Evolutionary conservation across 2,797 vertebrate species (phyloP), one percentile per base, ranked within the genome.

Genomic region (Rhincodon typus): DNA sequence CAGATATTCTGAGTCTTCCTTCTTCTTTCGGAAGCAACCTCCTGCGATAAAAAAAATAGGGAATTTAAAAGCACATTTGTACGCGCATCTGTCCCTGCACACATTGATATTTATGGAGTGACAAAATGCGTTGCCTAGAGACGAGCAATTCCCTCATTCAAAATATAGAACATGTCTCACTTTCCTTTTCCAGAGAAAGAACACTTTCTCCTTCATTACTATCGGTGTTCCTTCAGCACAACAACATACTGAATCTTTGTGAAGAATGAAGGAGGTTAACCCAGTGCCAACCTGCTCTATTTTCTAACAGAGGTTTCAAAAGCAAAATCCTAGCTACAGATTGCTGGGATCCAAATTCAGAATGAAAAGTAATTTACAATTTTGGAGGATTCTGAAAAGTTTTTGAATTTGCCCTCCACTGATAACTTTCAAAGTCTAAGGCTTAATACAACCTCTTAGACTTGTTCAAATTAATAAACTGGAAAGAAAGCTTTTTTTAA

Each of bases 41-140:
- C 90, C 90, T 93, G 66, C 66, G 69, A 93, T 69, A 69, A 69
- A 69, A 69, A 34, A 38, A 42, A 69, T 25, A 30, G 27, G 57
- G 23, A 42, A 69, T 38, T 42, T 42, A 93, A 69, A 67, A 67
- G n/a, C 67, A 25, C 90, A 25, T 69, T 93, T 67, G n/a, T 25
- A 42, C n/a, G 69, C 42, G 62, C 34, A 67, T 66, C 88, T 38
- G 34, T 69, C 66, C 23, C 62, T 69, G 66, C n/a, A 93, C 66
- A 93, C 90, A 93, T 69, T 27, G 90, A 93, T 42, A 93, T 93
- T 93, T 69, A 93, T 93, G 90, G 42, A 42, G 23, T n/a, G 62
- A 69, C 90, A 93, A 66, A 93, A 93, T 21, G n/a, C 7, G 90
- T 93, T 93, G 66, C 90, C 90, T 69, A 67, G 66, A 42, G 23